Evolutionary conservation across 1,140 invertebrate species (phyloP), one percentile per base, ranked within the genome.

Genomic region (Polypedilum vanderplanki): DNA sequence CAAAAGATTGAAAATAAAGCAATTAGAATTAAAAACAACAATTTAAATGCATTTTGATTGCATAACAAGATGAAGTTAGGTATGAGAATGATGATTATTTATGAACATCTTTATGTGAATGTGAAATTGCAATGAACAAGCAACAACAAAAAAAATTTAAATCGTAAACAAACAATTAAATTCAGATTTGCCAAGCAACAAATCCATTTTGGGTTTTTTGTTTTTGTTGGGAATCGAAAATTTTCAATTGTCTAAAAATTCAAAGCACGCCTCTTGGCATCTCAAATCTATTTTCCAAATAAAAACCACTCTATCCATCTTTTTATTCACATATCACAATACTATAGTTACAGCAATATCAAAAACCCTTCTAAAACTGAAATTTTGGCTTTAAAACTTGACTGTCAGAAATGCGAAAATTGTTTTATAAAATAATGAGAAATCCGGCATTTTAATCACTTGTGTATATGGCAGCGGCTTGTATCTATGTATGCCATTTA

Each of bases 141-240:
- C 15, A 17, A 67, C 1, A 70, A 20, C 3, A 70, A 7, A 20
- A 70, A 18, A n/a, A n/a, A 12, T 57, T 57, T 57, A 57, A 70
- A 70, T 20, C 20, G 65, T 70, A 70, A 70, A 70, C 18, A 70
- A 70, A 70, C 65, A 70, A 70, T 70, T 70, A 70, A 70, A 70
- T 70, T 70, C 65, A 70, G 65, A 70, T 70, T 70, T 70, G n/a
- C 65, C 46, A 12, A 57, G 24, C 24, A 33, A 33, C 24, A 33
- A 33, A 33, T 33, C 24, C 24, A 33, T 33, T 33, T 33, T 33
- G 1, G 24, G 24, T 33, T 33, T 33, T 57, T 8, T 57, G 12
- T 57, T n/a, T 57, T 57, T 57, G 12, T n/a, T 57, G 46, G 4
- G 1, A 57, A 57, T 12, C 15, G 46, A 57, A 15, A 57, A 57